Evolutionary conservation across 2,797 vertebrate species (phyloP).

Genomic region (Phalloptychus januarius): DNA sequence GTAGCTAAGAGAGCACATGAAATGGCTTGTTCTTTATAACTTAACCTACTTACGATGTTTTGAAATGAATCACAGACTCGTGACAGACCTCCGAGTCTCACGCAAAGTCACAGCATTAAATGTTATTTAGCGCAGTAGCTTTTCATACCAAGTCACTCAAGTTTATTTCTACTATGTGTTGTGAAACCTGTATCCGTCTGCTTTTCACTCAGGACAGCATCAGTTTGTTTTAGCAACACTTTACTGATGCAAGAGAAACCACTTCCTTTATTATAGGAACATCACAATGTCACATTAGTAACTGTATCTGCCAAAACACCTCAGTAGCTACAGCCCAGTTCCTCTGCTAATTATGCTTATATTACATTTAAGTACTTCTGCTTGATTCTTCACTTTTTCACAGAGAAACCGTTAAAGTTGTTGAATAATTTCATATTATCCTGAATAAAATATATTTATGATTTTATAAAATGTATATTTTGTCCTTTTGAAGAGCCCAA

Average conservation of each 20-base stretch:
- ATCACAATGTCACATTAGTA: background rate
- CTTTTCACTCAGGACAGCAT: background rate
- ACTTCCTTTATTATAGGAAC: constrained; percentile 24
- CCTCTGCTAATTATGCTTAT: background rate
- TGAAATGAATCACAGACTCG: background rate
- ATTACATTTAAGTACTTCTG: background rate
- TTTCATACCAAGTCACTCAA: too few relatives aligned
- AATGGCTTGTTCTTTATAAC: background rate
- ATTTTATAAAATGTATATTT: background rate
- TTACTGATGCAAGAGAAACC: constrained; percentile 25
- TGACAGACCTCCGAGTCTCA: background rate
- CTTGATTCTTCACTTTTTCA: background rate
- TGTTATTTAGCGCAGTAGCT: background rate
- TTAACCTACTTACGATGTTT: background rate
- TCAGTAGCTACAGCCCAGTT: background rate
- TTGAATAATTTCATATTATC: background rate
- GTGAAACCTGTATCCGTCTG: fast-evolving
- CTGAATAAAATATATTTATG: background rate
- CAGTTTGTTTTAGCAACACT: constrained; percentile 23
- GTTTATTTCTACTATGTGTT: too few relatives aligned
- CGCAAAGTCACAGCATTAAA: background rate
- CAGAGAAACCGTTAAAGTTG: background rate
- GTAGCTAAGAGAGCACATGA: background rate
- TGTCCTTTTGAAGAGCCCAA: background rate
- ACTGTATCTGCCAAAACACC: background rate